These are phyloP conservation scores for Danio jaintianensis DNA, from an alignment of 2,797 vertebrate species.

Conservation along the genomic window DNA sequence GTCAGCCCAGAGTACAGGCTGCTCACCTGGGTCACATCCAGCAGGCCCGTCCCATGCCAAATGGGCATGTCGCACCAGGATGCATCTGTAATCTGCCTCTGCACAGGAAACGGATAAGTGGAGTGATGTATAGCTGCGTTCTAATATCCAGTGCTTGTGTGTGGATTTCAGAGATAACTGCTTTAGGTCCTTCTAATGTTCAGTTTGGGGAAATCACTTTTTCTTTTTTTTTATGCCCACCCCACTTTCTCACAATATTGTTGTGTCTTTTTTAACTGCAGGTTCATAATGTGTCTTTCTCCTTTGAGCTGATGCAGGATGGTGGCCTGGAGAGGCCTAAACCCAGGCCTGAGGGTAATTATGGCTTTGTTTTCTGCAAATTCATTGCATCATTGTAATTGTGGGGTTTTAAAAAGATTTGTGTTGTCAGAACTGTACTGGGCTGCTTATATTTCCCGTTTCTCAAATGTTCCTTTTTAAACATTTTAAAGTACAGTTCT, in stretches of 20 bases:
- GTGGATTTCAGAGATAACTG: conserved; percentile 50
- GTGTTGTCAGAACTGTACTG: background rate
- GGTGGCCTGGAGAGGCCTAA: conserved; percentile 96
- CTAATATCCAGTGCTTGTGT: conserved; percentile 36
- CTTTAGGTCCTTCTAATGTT: conserved; percentile 21
- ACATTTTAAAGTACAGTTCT: background rate
- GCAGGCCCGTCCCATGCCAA: conserved; percentile 65
- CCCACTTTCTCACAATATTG: background rate
- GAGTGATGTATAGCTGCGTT: conserved; percentile 70
- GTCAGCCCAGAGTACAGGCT: conserved; percentile 44
- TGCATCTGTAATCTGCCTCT: conserved; percentile 83
- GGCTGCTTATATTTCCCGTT: background rate
- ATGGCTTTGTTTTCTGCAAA: conserved; percentile 25
- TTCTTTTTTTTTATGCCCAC: background rate
- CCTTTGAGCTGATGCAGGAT: conserved; percentile 98
- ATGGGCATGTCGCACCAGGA: conserved; percentile 72
- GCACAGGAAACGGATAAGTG: conserved; percentile 79
- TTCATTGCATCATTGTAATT: conserved; percentile 2
- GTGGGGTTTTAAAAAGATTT: background rate
- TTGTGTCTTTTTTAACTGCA: conserved; percentile 64
- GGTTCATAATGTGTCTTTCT: conserved; percentile 95
- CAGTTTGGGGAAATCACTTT: conserved; percentile 17
- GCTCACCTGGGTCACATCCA: conserved; percentile 56
- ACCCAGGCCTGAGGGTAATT: conserved; percentile 92
- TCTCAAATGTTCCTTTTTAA: background rate